Conservation (phyloP, 2,113 vertebrate species). For the Synodontis membranacea region DNA sequence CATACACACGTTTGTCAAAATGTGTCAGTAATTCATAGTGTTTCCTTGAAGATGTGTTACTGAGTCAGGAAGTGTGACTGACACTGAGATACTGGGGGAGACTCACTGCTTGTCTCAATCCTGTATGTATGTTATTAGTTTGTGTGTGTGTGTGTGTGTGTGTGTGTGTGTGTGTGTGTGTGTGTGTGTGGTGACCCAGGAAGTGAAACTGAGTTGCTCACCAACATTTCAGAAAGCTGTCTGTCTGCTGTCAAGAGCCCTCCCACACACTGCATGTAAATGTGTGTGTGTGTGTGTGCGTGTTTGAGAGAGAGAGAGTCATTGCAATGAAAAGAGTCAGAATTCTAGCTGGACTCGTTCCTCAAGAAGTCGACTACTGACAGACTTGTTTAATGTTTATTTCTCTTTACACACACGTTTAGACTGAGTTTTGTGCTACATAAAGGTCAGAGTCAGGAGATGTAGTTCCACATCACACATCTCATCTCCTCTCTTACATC, state of each 20-base stretch:
- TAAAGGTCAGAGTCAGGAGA: neutral
- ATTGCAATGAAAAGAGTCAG: neutral
- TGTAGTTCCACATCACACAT: too few species aligned
- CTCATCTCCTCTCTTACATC: too few species aligned
- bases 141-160: neutral
- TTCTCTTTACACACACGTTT: neutral
- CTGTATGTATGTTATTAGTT: neutral
- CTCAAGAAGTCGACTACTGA: neutral
- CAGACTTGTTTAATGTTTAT: neutral
- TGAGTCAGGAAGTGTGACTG: conserved; percentile 24
- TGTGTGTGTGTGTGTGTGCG: neutral
- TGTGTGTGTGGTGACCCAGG: too few species aligned
- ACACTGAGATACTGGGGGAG: conserved; percentile 23
- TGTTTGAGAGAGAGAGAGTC: neutral
- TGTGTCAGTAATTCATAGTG: neutral
- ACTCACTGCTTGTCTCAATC: neutral
- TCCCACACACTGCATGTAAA: too few species aligned
- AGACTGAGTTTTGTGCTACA: neutral
- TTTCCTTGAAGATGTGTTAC: conserved; percentile 32
- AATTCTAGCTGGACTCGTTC: neutral
- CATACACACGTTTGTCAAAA: neutral
- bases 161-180: neutral
- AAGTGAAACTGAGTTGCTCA: neutral
- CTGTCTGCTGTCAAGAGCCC: neutral
- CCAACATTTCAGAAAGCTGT: neutral